Evolutionary conservation across 1,140 invertebrate species (phyloP).

Genomic region (Sipha flava): DNA sequence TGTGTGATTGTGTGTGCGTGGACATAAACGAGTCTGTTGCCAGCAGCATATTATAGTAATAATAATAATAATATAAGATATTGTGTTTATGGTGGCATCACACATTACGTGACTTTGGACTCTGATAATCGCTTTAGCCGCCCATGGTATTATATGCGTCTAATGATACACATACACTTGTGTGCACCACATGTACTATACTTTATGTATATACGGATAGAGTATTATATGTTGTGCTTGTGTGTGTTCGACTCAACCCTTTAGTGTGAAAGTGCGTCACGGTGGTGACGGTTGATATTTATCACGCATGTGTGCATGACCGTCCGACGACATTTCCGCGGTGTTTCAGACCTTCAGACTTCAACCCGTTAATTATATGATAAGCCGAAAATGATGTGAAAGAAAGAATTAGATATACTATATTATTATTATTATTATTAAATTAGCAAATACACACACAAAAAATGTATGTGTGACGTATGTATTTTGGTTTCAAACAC

Average conservation of each 20-base stretch:
- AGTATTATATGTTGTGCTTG: neutral
- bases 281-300: neutral
- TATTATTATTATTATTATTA: too few relatives aligned
- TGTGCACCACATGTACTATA: too few relatives aligned
- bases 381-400: too few relatives aligned
- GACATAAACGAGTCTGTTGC: neutral
- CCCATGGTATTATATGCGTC: neutral
- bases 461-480: too few relatives aligned
- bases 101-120: neutral
- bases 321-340: too few relatives aligned
- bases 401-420: too few relatives aligned
- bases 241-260: neutral
- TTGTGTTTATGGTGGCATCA: neutral
- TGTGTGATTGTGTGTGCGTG: neutral
- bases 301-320: neutral
- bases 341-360: too few relatives aligned
- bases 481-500: too few relatives aligned
- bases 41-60: neutral
- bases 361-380: too few relatives aligned
- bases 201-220: neutral
- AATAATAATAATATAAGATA: neutral
- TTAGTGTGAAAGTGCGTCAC: neutral
- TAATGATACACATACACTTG: neutral
- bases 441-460: too few relatives aligned
- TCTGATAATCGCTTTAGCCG: conserved; percentile 6